Evolutionary conservation across 1,140 invertebrate genomes (phyloP), one percentile per base, ranked within the genome.

Genomic region (Carposina sasakii): DNA sequence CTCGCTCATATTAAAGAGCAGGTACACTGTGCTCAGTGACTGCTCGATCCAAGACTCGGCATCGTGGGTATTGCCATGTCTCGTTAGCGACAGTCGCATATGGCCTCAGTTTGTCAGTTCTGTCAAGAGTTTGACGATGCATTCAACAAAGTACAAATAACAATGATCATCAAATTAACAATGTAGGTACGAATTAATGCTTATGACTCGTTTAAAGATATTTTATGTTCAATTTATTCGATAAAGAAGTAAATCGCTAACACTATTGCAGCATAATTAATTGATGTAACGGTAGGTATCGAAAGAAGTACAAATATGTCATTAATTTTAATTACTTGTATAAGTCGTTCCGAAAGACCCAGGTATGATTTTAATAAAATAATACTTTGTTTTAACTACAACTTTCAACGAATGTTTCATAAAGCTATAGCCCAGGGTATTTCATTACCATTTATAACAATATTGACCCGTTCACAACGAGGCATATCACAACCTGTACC

Each of bases 401-500:
- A 81, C 63, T 78, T 84, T 77, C 74, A 84, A 84, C 77, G 76
- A 81, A 76, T 71, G 67, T 81, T 78, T 82, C 70, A 79, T 81
- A 81, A 81, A 81, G 81, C 77, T 84, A 84, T 84, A 81, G 75
- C 76, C 76, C 67, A 81, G 77, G 81, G 78, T 81, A 81, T 81
- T 81, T 81, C n/a, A n/a, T n/a, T 73, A 77, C 71, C 71, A 81
- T 79, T 78, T 81, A 82, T 81, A 84, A 84, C 81, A 84, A 82
- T 82, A 81, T 81, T 78, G 76, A 75, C 81, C 68, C 81, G 81
- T 82, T 84, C 69, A 77, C 70, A 84, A 84, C 81, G 78, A 81
- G 81, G 73, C 81, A 66, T 81, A 81, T 84, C 81, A 84, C 81
- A 84, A 84, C 81, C 81, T 81, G 81, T 83, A 81, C 77, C 75